Conservation (phyloP, 2,888 invertebrate species). For the Pseudolycoriella hygida region DNA sequence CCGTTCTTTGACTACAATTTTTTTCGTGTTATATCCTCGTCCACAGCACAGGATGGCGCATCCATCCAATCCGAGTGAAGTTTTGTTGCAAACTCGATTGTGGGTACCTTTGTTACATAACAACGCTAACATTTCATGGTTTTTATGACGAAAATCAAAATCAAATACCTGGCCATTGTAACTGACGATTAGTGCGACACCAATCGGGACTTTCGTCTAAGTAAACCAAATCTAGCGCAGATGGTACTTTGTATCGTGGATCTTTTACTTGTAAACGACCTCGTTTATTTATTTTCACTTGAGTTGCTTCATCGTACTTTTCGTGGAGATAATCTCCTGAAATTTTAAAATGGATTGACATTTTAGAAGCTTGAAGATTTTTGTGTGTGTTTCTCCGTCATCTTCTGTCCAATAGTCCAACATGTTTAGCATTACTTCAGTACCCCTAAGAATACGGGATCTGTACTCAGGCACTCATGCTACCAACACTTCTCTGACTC, state of each 20-base stretch:
- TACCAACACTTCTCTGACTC: too few species aligned
- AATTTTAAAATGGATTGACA: too few species aligned
- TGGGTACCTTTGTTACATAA: slow-evolving; percentile 55
- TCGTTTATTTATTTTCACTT: slow-evolving; percentile 72
- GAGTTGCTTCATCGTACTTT: slow-evolving; percentile 84
- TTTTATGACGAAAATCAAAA: too few species aligned
- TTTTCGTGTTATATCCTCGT: slow-evolving; percentile 77
- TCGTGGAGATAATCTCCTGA: too few species aligned
- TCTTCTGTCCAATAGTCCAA: too few species aligned
- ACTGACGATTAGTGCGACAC: slow-evolving; percentile 60
- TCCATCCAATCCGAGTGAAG: slow-evolving; percentile 59
- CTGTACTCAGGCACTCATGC: too few species aligned
- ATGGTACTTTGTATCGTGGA: slow-evolving; percentile 63
- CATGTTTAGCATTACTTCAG: too few species aligned
- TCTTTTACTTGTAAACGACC: slow-evolving; percentile 72
- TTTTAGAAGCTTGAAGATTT: too few species aligned
- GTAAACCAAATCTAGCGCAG: slow-evolving; percentile 83
- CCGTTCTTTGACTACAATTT: slow-evolving; percentile 54
- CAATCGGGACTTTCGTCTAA: slow-evolving; percentile 91
- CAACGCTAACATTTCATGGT: too few species aligned
- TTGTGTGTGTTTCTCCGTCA: too few species aligned
- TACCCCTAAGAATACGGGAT: too few species aligned
- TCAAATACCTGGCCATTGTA: slow-evolving; percentile 40
- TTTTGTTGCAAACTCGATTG: slow-evolving; percentile 53
- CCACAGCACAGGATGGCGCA: slow-evolving; percentile 84